Evolutionary conservation across 2,797 vertebrate genomes (phyloP).

Genomic region (Hoplostethus mediterraneus): DNA sequence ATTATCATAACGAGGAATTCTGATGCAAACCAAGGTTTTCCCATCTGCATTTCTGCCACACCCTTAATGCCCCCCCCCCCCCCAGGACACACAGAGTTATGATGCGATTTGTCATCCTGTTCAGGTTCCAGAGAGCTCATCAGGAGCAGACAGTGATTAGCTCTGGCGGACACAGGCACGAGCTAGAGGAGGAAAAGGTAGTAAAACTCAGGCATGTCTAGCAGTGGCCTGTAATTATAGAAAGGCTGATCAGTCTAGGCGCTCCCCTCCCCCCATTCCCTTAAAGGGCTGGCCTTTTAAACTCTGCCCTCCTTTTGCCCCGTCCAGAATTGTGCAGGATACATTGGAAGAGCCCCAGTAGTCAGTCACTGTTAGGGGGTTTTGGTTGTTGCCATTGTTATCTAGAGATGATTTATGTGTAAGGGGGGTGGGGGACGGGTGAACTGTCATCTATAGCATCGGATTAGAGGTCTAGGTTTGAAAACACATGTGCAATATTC

Average conservation of each 20-base stretch:
- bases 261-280: slow-evolving; percentile 59
- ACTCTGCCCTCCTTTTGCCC: slow-evolving; percentile 71
- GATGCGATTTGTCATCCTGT: slow-evolving; percentile 45
- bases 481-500: not conserved
- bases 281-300: slow-evolving; percentile 48
- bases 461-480: slow-evolving; percentile 33
- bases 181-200: slow-evolving; percentile 22
- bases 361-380: slow-evolving; percentile 50
- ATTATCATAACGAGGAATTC: slow-evolving; percentile 31
- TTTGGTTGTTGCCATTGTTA: slow-evolving; percentile 60
- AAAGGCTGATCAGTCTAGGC: slow-evolving; percentile 59
- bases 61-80: slow-evolving; percentile 18
- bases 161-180: slow-evolving; percentile 4
- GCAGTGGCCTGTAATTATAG: slow-evolving; percentile 57
- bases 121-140: slow-evolving; percentile 33
- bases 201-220: slow-evolving; percentile 44
- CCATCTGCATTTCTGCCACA: slow-evolving; percentile 26
- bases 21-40: slow-evolving; percentile 11
- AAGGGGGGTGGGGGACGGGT: not conserved
- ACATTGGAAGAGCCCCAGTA: slow-evolving; percentile 49
- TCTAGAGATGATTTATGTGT: slow-evolving; percentile 52
- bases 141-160: slow-evolving; percentile 35
- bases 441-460: slow-evolving; percentile 18
- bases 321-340: slow-evolving; percentile 39
- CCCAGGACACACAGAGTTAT: slow-evolving; percentile 43